These are phyloP conservation scores for Oopsacas minuta DNA, from an alignment of 37 sponge, comb jelly and placozoan genomes.

Conservation along the genomic window DNA sequence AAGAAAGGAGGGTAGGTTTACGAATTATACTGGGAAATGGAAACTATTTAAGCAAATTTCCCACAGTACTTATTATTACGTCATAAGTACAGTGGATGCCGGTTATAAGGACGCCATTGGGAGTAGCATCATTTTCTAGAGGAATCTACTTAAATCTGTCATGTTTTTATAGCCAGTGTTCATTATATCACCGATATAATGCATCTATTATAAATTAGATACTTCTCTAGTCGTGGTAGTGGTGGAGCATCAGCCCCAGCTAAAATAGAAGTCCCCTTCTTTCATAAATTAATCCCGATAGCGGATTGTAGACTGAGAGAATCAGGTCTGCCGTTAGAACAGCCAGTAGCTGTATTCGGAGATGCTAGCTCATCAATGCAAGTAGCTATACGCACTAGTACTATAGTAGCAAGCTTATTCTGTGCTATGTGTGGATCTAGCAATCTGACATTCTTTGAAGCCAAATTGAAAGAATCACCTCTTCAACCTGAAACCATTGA, in stretches of 20 bases:
- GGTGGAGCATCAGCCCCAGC: neutral
- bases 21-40: no score
- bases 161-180: no score
- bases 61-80: no score
- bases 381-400: neutral
- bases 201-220: neutral
- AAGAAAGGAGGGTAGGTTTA: neutral
- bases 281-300: neutral
- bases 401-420: neutral
- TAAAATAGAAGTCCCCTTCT: neutral
- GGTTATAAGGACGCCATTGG: no score
- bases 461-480: neutral
- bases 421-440: conserved; percentile 10
- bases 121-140: no score
- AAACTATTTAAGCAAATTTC: no score
- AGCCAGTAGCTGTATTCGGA: conserved; percentile 9
- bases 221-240: conserved; percentile 7
- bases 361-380: neutral
- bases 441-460: neutral
- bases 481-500: neutral
- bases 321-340: neutral
- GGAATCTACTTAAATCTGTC: no score
- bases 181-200: no score
- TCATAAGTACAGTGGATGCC: no score
- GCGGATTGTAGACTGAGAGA: neutral